Evolutionary conservation across 2,113 vertebrate species (phyloP).

Genomic region (Amphilophus citrinellus): DNA sequence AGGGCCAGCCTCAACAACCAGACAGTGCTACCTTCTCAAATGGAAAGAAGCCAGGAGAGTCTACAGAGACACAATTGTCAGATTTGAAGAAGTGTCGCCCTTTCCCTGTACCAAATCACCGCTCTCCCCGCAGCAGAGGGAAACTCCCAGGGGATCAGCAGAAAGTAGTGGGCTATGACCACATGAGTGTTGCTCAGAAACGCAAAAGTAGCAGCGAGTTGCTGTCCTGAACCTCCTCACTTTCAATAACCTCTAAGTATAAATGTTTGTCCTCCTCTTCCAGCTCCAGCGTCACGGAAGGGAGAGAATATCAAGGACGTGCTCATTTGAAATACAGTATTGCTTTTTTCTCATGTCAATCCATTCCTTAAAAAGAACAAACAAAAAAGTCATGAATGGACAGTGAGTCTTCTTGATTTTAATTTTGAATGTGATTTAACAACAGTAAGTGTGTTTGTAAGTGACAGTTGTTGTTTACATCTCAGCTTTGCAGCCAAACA

Average conservation of each 20-base stretch:
- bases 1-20: conserved; percentile 55
- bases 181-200: conserved; percentile 82
- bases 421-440: background rate
- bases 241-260: conserved; percentile 52
- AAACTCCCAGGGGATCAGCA: conserved; percentile 53
- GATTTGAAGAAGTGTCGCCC: conserved; percentile 41
- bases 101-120: conserved; percentile 52
- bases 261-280: conserved; percentile 76
- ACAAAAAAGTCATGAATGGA: background rate
- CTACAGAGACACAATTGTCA: conserved; percentile 30
- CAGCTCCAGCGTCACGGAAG: conserved; percentile 56
- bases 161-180: conserved; percentile 70
- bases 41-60: conserved; percentile 59
- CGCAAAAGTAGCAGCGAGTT: conserved; percentile 80
- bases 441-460: conserved; percentile 1
- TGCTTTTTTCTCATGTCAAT: background rate
- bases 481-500: conserved; percentile 61
- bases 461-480: conserved; percentile 33
- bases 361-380: background rate
- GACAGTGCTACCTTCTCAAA: conserved; percentile 73
- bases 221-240: conserved; percentile 33
- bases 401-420: background rate
- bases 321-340: conserved; percentile 66
- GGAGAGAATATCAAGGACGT: conserved; percentile 69
- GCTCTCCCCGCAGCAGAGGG: conserved; percentile 62